phyloP scores from a whole-genome alignment of 1,140 invertebrate species.

The Trinorchestia longiramus region DNA sequence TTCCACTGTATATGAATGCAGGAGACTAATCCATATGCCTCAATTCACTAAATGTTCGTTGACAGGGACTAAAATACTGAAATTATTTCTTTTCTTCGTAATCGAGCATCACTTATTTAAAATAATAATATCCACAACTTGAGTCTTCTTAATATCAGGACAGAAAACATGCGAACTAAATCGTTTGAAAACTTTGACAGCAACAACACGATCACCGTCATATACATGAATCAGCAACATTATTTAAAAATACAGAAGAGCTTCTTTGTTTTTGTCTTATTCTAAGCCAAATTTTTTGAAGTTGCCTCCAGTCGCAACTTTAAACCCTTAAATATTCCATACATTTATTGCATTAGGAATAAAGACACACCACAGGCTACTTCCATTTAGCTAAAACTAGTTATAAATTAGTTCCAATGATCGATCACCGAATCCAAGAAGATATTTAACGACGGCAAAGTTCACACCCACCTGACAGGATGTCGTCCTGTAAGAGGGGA shows the following conservation, averaged over 20 bases:
- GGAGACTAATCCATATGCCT: too few relatives aligned
- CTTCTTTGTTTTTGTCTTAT: too few relatives aligned
- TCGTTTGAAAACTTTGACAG: neutral
- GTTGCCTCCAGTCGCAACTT: too few relatives aligned
- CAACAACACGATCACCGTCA: neutral
- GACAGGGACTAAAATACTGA: neutral
- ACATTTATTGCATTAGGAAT: neutral
- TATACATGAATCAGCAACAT: neutral
- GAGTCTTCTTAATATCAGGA: neutral
- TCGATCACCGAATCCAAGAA: neutral
- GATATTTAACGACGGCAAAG: neutral
- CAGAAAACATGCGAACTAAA: neutral
- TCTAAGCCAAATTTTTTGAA: too few relatives aligned
- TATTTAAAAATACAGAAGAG: neutral
- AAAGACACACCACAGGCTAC: neutral
- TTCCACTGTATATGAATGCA: too few relatives aligned
- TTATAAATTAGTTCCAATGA: neutral
- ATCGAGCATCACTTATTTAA: neutral
- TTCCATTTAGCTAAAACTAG: neutral
- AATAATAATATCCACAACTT: neutral
- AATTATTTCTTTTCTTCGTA: neutral
- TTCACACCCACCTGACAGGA: slow-evolving; percentile 26
- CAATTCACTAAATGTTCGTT: neutral
- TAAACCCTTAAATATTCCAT: neutral
- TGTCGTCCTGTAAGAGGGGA: neutral